These are phyloP conservation scores for Streblospio benedicti DNA, from an alignment of 1,140 invertebrate genomes.

Conservation along the genomic window DNA sequence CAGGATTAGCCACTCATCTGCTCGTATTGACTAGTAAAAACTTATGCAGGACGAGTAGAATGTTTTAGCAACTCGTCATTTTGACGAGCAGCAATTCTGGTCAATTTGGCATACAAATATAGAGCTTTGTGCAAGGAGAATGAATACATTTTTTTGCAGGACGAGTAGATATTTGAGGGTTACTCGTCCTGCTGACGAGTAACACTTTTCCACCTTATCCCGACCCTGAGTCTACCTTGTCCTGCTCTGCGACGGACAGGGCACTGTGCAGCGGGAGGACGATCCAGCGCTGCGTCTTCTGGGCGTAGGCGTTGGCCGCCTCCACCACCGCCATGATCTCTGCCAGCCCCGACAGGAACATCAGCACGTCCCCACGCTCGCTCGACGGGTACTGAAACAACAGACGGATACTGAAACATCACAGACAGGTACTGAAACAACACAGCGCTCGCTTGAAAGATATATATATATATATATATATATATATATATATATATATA, in stretches of 20 bases:
- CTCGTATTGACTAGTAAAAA: no score
- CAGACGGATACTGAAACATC: constrained; percentile 32
- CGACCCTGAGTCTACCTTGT: constrained; percentile 61
- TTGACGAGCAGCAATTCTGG: no score
- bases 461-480: neutral
- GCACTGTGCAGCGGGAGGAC: constrained; percentile 89
- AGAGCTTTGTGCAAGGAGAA: no score
- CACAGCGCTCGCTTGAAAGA: neutral
- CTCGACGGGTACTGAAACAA: constrained; percentile 58
- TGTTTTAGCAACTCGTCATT: no score
- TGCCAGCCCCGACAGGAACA: constrained; percentile 91
- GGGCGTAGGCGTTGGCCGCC: constrained; percentile 73
- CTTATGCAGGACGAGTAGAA: no score
- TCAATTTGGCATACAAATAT: no score
- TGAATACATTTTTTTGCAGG: no score
- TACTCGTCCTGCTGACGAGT: no score
- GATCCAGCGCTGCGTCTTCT: constrained; percentile 79
- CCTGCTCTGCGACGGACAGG: constrained; percentile 86
- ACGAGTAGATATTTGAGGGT: no score
- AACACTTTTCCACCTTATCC: neutral
- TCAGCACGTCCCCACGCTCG: constrained; percentile 88
- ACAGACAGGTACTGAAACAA: constrained; percentile 6
- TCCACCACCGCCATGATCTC: constrained; percentile 88
- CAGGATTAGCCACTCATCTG: no score
- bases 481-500: constrained; percentile 57